A percentile compares a stretch with the other conserved stretches of the same genome.
These are phyloP conservation scores for Microplitis mediator DNA, from an alignment of 1,140 invertebrate species.

Conservation along the genomic window DNA sequence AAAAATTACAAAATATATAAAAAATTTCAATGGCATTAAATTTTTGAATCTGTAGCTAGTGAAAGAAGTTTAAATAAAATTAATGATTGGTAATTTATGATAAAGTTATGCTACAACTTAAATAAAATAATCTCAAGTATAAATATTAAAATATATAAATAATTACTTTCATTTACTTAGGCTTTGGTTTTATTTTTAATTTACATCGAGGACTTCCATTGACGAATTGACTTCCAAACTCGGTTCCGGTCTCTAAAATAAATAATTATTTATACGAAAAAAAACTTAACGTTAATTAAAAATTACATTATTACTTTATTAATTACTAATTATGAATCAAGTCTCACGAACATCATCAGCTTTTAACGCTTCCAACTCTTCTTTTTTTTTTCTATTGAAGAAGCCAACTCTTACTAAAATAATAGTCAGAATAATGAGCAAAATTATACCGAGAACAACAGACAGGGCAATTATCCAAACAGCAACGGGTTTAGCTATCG, in stretches of 20 bases:
- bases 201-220: constrained; percentile 24
- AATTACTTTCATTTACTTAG: no score
- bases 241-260: neutral
- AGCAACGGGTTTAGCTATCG: constrained; percentile 36
- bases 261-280: constrained; percentile 1
- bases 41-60: no score
- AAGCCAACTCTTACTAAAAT: constrained; percentile 55
- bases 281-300: neutral
- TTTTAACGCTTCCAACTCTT: constrained; percentile 49
- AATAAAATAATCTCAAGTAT: no score
- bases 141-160: no score
- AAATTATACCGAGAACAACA: constrained; percentile 48
- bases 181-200: constrained; percentile 13
- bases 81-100: no score
- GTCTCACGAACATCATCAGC: constrained; percentile 31
- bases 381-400: constrained; percentile 50
- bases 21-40: no score
- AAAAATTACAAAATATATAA: no score
- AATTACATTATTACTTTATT: neutral
- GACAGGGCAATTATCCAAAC: constrained; percentile 55
- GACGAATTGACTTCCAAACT: constrained; percentile 31
- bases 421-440: constrained; percentile 47
- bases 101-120: no score
- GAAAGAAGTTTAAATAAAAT: no score
- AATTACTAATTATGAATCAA: neutral